Evolutionary conservation across 2,113 vertebrate species (phyloP).

Genomic region (Trachemys scripta): DNA sequence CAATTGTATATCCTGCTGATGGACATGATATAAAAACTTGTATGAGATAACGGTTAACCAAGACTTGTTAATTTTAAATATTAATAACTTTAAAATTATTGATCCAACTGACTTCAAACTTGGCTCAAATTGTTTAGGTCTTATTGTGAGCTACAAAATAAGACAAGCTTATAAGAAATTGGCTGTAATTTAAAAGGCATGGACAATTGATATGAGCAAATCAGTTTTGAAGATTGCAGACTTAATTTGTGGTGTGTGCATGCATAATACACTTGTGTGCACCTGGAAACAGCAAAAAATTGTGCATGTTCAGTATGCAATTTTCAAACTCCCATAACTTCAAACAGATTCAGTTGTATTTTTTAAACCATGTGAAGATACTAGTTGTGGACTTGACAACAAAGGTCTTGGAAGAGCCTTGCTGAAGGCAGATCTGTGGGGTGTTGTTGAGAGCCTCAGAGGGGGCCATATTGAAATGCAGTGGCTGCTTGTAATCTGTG

Average conservation of each 20-base stretch:
- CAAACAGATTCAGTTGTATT: background rate
- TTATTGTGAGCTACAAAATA: background rate
- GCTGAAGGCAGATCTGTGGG: background rate
- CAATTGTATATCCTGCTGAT: background rate
- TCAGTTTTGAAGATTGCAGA: background rate
- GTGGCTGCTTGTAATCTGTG: background rate
- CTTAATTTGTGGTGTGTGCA: background rate
- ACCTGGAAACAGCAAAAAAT: background rate
- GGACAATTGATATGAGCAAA: background rate
- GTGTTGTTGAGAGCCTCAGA: fast-evolving
- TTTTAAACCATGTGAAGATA: fast-evolving
- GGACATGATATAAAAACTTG: background rate
- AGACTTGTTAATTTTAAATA: background rate
- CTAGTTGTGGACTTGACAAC: background rate
- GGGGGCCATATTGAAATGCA: fast-evolving
- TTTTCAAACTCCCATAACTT: background rate
- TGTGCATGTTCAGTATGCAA: background rate
- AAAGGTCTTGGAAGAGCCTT: background rate
- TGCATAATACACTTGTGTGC: background rate
- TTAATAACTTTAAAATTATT: background rate
- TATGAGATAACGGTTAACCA: background rate
- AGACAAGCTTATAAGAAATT: background rate
- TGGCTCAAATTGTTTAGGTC: background rate
- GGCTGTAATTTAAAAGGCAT: background rate
- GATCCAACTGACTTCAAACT: background rate